phyloP scores from a whole-genome alignment of 1,140 invertebrate genomes.

The Oryzaephilus surinamensis region DNA sequence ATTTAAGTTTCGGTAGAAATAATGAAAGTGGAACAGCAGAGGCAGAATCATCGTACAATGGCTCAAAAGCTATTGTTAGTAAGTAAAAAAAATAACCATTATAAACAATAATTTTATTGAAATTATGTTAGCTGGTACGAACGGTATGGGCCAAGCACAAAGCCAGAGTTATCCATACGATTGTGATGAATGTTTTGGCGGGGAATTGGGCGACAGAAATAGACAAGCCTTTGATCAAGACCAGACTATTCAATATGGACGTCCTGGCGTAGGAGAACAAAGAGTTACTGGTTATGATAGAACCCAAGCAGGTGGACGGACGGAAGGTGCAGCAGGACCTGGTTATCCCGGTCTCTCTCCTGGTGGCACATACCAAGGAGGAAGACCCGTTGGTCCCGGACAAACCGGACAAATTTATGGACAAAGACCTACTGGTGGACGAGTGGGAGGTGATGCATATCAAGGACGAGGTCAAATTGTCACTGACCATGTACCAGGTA shows the following conservation, averaged over 20 bases:
- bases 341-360: conserved; percentile 3
- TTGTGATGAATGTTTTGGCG: conserved; percentile 28
- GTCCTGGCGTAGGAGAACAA: background rate
- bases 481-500: background rate
- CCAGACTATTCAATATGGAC: conserved; percentile 12
- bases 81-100: conserved; percentile 38
- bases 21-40: conserved; percentile 61
- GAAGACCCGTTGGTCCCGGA: conserved; percentile 5
- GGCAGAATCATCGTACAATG: conserved; percentile 59
- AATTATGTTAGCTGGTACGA: conserved; percentile 30
- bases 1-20: conserved; percentile 51
- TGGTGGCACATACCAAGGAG: conserved; percentile 3
- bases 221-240: conserved; percentile 11
- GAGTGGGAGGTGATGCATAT: conserved; percentile 1
- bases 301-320: too few relatives aligned
- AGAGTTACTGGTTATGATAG: background rate
- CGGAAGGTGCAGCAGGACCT: background rate
- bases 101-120: conserved; percentile 1
- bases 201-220: background rate
- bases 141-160: conserved; percentile 72
- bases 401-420: conserved; percentile 9
- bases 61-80: conserved; percentile 66
- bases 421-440: conserved; percentile 6
- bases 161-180: conserved; percentile 44
- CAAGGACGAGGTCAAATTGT: conserved; percentile 8